Conservation (phyloP, 2,888 invertebrate genomes). For the Stratiomys singularior region DNA sequence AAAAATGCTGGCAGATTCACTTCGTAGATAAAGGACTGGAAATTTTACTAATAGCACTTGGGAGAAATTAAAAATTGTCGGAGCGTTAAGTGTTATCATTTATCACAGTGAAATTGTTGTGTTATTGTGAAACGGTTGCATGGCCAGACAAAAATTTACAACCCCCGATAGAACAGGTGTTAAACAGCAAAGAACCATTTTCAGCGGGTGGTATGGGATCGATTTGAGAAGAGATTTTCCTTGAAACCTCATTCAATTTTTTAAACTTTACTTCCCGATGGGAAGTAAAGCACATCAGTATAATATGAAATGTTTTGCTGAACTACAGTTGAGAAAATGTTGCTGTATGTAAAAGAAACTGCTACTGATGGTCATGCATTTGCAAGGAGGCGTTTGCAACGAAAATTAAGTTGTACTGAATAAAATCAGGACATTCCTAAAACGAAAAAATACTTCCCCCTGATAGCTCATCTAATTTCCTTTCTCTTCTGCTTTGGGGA, state of each 20-base stretch:
- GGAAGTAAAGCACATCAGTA: too few species aligned
- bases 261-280: too few species aligned
- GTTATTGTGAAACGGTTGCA: background rate
- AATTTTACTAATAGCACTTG: slow-evolving; percentile 36
- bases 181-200: background rate
- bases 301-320: too few species aligned
- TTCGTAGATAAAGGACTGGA: slow-evolving; percentile 1
- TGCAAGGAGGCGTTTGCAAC: background rate
- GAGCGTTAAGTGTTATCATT: slow-evolving; percentile 41
- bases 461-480: too few species aligned
- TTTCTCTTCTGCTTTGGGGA: too few species aligned
- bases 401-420: background rate
- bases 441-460: too few species aligned
- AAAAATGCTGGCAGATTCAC: slow-evolving; percentile 13
- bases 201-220: too few species aligned
- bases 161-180: too few species aligned
- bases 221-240: too few species aligned
- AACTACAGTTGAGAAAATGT: background rate
- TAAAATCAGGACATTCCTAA: too few species aligned
- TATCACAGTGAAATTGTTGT: slow-evolving; percentile 25
- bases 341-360: background rate
- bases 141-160: background rate
- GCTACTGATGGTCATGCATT: too few species aligned
- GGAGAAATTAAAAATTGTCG: slow-evolving; percentile 39
- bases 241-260: too few species aligned